Percentiles rank a stretch among this genome's conserved stretches.
These are phyloP conservation scores for Platycheirus albimanus DNA, from an alignment of 2,888 invertebrate species.

Conservation along the genomic window DNA sequence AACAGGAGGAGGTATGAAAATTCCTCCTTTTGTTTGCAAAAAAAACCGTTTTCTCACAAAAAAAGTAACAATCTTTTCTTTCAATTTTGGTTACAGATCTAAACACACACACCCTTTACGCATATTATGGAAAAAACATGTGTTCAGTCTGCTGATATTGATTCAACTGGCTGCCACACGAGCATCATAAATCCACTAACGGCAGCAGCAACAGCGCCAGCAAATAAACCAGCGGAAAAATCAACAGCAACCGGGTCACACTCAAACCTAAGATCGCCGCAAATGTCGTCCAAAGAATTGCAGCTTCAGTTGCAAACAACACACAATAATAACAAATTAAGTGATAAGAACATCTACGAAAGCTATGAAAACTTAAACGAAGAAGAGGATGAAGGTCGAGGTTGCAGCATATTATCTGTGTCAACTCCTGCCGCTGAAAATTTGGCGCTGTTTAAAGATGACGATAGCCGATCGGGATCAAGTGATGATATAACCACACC, in stretches of 20 bases:
- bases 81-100: constrained; percentile 46
- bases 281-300: constrained; percentile 65
- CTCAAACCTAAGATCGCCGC: constrained; percentile 48
- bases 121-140: constrained; percentile 82
- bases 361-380: constrained; percentile 39
- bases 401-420: constrained; percentile 53
- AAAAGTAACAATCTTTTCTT: constrained; percentile 24
- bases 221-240: constrained; percentile 61
- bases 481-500: constrained; percentile 75
- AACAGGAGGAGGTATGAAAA: constrained; percentile 36
- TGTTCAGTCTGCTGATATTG: constrained; percentile 77
- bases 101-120: constrained; percentile 43
- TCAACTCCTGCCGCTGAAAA: constrained; percentile 61
- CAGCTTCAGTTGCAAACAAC: constrained; percentile 46
- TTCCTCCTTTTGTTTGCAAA: constrained; percentile 31
- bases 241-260: constrained; percentile 15
- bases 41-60: constrained; percentile 36
- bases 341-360: constrained; percentile 51
- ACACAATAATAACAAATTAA: constrained; percentile 16
- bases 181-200: constrained; percentile 56
- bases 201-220: constrained; percentile 51
- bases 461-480: constrained; percentile 65
- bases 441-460: constrained; percentile 49
- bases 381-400: constrained; percentile 47
- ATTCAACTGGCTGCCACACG: constrained; percentile 68